These are phyloP conservation scores for Fundulus diaphanus DNA, from an alignment of 2,797 vertebrate genomes.

Conservation along the genomic window DNA sequence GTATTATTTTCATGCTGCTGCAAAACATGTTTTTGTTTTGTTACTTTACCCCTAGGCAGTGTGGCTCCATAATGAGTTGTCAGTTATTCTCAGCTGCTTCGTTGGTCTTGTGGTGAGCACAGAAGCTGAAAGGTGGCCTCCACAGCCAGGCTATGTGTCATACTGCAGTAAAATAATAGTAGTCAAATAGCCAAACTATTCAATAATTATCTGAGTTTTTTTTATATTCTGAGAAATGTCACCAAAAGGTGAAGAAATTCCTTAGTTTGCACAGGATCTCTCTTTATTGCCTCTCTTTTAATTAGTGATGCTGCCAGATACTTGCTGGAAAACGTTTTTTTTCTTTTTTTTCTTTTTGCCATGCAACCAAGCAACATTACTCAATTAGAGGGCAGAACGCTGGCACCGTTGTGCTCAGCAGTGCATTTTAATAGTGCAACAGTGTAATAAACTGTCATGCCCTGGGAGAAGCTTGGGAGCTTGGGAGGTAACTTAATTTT, in stretches of 20 bases:
- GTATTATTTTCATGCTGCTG: background rate
- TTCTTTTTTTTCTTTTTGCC: slow-evolving; percentile 4
- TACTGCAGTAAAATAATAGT: slow-evolving; percentile 15
- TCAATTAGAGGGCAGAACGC: slow-evolving; percentile 28
- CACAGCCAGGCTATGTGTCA: background rate
- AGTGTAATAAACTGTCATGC: slow-evolving; percentile 27
- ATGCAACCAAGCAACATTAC: background rate
- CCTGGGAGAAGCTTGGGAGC: slow-evolving; percentile 34
- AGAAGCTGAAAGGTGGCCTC: slow-evolving; percentile 1
- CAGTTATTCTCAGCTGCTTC: slow-evolving; percentile 23
- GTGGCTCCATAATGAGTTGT: slow-evolving; percentile 8
- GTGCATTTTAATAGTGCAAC: slow-evolving; percentile 25
- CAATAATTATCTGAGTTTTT: background rate
- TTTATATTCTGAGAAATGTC: background rate
- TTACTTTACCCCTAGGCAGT: slow-evolving; percentile 17
- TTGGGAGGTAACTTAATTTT: slow-evolving; percentile 39
- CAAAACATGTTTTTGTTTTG: background rate
- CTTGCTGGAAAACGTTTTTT: too few species aligned
- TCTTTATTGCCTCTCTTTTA: slow-evolving; percentile 14
- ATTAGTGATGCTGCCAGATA: slow-evolving; percentile 15
- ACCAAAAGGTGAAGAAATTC: background rate
- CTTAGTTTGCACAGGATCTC: background rate
- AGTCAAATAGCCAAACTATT: slow-evolving; percentile 5
- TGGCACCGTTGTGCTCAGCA: slow-evolving; percentile 21
- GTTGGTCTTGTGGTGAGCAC: slow-evolving; percentile 14